Evolutionary conservation across 2,888 invertebrate species (phyloP).

Genomic region (Oscheius sp.): DNA sequence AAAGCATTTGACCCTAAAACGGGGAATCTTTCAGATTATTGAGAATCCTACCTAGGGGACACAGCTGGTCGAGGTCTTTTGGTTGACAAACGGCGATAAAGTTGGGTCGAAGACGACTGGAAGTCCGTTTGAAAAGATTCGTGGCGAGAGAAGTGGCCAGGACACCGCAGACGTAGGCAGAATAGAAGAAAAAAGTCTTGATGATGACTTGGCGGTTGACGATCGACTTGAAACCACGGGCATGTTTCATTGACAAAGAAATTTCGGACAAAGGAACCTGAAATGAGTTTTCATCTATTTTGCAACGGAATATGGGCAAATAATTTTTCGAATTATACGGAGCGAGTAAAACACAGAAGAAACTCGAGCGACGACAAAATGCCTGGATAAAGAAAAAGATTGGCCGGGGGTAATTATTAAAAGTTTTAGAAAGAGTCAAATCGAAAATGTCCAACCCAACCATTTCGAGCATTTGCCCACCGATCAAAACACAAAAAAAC

Average conservation of each 20-base stretch:
- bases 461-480: too few species aligned
- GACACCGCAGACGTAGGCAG: slow-evolving; percentile 46
- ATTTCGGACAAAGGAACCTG: slow-evolving; percentile 26
- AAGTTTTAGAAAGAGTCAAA: too few species aligned
- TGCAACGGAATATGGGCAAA: too few species aligned
- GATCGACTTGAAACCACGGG: neutral
- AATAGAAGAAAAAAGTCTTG: slow-evolving; percentile 25
- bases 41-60: slow-evolving; percentile 42
- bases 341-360: too few species aligned
- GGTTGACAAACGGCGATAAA: slow-evolving; percentile 65
- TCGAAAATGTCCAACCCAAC: too few species aligned
- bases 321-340: too few species aligned
- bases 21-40: neutral
- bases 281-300: too few species aligned
- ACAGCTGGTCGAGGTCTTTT: slow-evolving; percentile 53
- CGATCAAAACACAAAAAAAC: neutral
- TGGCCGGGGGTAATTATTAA: too few species aligned
- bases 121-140: slow-evolving; percentile 61
- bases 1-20: slow-evolving; percentile 49
- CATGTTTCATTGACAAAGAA: neutral
- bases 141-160: slow-evolving; percentile 52
- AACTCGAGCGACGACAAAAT: too few species aligned
- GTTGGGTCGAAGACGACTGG: slow-evolving; percentile 62
- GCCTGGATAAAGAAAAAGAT: too few species aligned
- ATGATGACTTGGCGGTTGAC: slow-evolving; percentile 3